These are phyloP conservation scores for Ibidorhyncha struthersii DNA, from an alignment of 2,113 vertebrate genomes.

Conservation along the genomic window DNA sequence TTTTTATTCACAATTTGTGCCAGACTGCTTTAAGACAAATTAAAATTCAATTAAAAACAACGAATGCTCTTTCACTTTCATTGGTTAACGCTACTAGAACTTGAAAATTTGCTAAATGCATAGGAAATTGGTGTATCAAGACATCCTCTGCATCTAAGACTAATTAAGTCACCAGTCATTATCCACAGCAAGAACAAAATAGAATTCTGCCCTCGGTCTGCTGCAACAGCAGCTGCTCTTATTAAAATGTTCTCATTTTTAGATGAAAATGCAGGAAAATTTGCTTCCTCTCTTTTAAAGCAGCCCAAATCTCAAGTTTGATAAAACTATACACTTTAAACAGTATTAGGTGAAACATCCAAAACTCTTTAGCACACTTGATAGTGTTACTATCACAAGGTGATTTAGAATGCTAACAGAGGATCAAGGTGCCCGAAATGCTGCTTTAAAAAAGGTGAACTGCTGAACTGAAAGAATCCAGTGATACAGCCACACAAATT, in stretches of 20 bases:
- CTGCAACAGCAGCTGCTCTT: neutral
- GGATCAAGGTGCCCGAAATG: neutral
- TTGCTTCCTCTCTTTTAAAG: neutral
- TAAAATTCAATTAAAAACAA: neutral
- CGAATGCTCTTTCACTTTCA: neutral
- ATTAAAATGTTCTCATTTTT: neutral
- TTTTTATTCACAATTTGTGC: neutral
- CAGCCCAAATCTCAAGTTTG: neutral
- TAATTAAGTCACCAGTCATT: neutral
- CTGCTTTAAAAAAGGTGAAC: neutral
- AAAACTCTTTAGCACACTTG: neutral
- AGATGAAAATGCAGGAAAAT: neutral
- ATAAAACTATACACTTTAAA: neutral
- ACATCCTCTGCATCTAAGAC: neutral
- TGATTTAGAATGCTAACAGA: neutral
- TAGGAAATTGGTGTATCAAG: neutral
- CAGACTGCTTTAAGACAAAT: neutral
- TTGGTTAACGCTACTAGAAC: neutral
- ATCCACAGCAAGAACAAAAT: neutral
- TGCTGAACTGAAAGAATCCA: neutral
- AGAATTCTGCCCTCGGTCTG: rapidly evolving
- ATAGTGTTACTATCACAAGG: neutral
- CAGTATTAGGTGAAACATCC: neutral
- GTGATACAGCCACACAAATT: neutral
- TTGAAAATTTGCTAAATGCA: neutral